Percentiles rank a stretch among this genome's conserved stretches.
Conservation (phyloP, 2,797 vertebrate genomes). For the Botia kubotai region DNA sequence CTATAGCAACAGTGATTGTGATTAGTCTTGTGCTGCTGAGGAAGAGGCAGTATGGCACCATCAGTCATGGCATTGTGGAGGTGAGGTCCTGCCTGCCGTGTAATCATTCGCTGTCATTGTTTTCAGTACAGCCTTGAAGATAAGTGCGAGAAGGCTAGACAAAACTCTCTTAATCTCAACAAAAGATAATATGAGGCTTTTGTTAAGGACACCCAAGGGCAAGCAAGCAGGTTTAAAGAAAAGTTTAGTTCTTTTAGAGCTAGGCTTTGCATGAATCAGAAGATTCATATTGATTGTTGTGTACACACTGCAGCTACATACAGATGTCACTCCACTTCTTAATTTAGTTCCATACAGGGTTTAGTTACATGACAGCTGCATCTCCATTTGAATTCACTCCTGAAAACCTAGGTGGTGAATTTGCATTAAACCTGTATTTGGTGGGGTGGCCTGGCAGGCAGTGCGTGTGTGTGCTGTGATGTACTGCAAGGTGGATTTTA, state of each 20-base stretch:
- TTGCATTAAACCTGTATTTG: no score
- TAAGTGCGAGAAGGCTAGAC: neutral
- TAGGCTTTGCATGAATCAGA: neutral
- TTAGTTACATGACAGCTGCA: neutral
- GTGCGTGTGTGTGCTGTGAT: no score
- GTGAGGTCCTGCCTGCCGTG: slow-evolving; percentile 74
- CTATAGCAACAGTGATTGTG: slow-evolving; percentile 94
- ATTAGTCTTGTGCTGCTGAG: slow-evolving; percentile 96
- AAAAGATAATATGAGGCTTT: slow-evolving; percentile 7
- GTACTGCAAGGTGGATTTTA: no score
- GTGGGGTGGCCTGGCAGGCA: no score
- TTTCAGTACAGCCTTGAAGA: slow-evolving; percentile 2
- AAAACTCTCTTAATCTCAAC: neutral
- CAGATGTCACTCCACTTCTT: neutral
- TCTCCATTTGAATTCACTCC: neutral
- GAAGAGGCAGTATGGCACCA: slow-evolving; percentile 95
- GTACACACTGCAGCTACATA: neutral
- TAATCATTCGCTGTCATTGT: slow-evolving; percentile 19
- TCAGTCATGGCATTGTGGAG: slow-evolving; percentile 98
- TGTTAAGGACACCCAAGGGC: neutral
- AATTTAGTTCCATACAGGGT: neutral
- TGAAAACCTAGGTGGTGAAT: no score
- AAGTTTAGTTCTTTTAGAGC: neutral
- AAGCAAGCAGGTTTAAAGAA: neutral
- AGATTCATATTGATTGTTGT: neutral